phyloP scores from a whole-genome alignment of 2,888 invertebrate species.

The Zhengitettix transpicula region DNA sequence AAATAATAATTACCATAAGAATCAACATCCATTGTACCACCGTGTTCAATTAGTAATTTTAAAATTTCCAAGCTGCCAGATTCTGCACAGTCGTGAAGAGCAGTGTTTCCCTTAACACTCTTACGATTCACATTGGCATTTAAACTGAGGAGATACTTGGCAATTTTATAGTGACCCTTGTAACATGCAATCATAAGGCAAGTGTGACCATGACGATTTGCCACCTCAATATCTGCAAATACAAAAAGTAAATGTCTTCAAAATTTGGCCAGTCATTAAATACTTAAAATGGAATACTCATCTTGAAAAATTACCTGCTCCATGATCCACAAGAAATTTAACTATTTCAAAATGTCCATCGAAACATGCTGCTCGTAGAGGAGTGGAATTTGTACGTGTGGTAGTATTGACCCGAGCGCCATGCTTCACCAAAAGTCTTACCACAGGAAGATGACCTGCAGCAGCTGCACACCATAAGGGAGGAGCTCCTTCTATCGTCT shows the following conservation, averaged over 20 bases:
- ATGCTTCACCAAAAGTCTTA: slow-evolving; percentile 64
- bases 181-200: slow-evolving; percentile 97
- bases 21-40: slow-evolving; percentile 86
- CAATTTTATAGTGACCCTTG: slow-evolving; percentile 83
- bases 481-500: slow-evolving; percentile 91
- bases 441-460: slow-evolving; percentile 79
- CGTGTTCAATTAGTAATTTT: slow-evolving; percentile 70
- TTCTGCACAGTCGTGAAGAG: slow-evolving; percentile 95
- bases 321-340: slow-evolving; percentile 75
- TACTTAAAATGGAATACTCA: not conserved
- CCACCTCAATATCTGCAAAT: slow-evolving; percentile 83
- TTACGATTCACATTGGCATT: slow-evolving; percentile 87
- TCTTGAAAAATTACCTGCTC: slow-evolving; percentile 46
- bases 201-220: slow-evolving; percentile 90
- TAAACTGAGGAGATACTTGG: slow-evolving; percentile 67
- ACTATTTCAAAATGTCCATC: slow-evolving; percentile 93
- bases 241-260: not conserved
- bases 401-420: slow-evolving; percentile 89
- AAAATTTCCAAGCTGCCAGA: slow-evolving; percentile 86
- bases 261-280: too few species aligned
- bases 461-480: slow-evolving; percentile 97
- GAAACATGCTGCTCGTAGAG: slow-evolving; percentile 88
- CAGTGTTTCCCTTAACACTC: slow-evolving; percentile 85
- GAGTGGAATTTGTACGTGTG: slow-evolving; percentile 87
- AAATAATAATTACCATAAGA: slow-evolving; percentile 48